Percentiles rank a stretch among this genome's conserved stretches.
These are phyloP conservation scores for Hybognathus amarus DNA, from an alignment of 2,797 vertebrate species.

Conservation along the genomic window DNA sequence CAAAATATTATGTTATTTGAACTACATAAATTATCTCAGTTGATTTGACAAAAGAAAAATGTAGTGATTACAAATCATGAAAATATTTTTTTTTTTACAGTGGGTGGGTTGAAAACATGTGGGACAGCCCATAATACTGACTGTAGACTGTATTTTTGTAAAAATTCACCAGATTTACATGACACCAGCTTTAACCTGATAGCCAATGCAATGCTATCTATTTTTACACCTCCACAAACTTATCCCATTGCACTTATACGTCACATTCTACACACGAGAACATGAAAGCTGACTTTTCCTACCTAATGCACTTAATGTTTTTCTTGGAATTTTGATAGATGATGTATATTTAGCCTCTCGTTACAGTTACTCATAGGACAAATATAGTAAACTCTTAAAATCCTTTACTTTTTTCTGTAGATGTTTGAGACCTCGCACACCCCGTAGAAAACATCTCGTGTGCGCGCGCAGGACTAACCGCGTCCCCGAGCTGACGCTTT, in stretches of 20 bases:
- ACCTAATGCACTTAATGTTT: neutral
- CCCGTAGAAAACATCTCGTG: slow-evolving; percentile 34
- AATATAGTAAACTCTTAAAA: neutral
- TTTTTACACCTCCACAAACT: slow-evolving; percentile 12
- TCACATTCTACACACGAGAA: neutral
- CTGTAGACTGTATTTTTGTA: neutral
- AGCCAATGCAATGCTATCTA: neutral
- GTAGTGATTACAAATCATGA: no score
- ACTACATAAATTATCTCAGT: no score
- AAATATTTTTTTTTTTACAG: no score
- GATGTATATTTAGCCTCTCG: neutral
- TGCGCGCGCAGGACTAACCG: slow-evolving; percentile 15
- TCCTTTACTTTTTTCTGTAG: neutral
- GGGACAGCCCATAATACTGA: no score
- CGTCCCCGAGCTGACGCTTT: slow-evolving; percentile 2
- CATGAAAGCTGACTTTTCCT: neutral
- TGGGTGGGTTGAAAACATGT: no score
- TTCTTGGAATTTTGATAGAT: neutral
- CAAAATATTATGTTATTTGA: no score
- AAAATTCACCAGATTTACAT: neutral
- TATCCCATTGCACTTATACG: neutral
- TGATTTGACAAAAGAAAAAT: no score
- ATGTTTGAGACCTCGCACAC: slow-evolving; percentile 45
- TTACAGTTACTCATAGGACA: neutral
- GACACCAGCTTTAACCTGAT: neutral